Base-by-base conservation (phyloP, 2,797 vertebrate genomes). In the Myotis planiceps region DNA sequence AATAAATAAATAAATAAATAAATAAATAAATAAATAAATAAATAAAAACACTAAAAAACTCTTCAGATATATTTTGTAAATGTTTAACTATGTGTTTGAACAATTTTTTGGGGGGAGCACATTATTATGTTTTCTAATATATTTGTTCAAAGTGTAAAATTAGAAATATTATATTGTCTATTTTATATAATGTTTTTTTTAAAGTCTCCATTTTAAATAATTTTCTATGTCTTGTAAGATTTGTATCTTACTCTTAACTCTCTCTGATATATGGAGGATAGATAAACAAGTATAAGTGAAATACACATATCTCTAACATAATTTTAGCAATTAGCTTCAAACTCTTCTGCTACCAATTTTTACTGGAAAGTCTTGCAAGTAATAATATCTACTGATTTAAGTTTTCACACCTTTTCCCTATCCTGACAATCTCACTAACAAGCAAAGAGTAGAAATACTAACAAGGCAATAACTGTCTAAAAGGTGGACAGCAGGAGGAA, bases 351-450 rank as follows among this genome's bases (percentile, higher is more conserved):
- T 39, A 94, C 69, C 51, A 78, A 72, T 97, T 97, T 96, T 93
- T 92, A 83, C 76, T 32, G 84, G 45, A 95, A 88, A 94, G 89
- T 95, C 78, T 96, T 93, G 27, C 55, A 90, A 96, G 71, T 71
- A 97, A 88, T 93, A 96, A 93, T 93, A 95, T 76, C 87, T 94
- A 94, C 94, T 93, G 95, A 94, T 97, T 92, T 97, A 95, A 92
- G 68, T 93, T 96, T 98, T 98, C 96, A 96, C 96, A 98, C 96
- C 96, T 97, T 97, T 96, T 37, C 10, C 21, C 96, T 91, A 47
- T 58, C 47, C 90, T 97, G 96, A 85, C 96, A 97, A 96, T 97
- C 90, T 97, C 95, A 94, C 96, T 97, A 98, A 97, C 95, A 98
- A 97, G 97, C 96, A 83, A 53, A 81, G 84, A 92, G 66, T 58